Base-by-base conservation (phyloP, 1,140 invertebrate species). In the Ips nitidus region DNA sequence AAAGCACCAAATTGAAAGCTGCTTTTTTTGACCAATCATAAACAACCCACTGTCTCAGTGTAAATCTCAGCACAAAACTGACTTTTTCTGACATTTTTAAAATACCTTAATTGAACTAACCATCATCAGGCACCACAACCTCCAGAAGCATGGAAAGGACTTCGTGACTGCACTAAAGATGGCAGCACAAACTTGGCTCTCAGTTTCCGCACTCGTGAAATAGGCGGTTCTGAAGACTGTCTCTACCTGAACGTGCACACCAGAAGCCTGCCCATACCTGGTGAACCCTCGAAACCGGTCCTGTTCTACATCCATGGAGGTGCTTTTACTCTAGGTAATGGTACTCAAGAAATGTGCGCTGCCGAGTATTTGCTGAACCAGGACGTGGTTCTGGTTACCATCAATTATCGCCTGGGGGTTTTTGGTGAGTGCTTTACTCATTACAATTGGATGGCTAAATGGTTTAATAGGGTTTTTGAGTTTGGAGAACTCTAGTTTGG, bases 241-340 rank as follows among this genome's bases (percentile, higher is more conserved):
- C 84, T 96, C 4, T 90, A 90, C 76, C 81, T 97, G 8, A 95
- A 94, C 77, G 87, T 96, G 0, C 72, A 50, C 22, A 66, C 55
- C 4, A 45, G 41, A 41, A 66, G 59, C 81, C 55, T 78, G 69
- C 43, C 40, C 38, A 41, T 41, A 43, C 2, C 41, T 39, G 6
- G 7, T 8, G 43, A 5, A 8, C 0, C 1, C 2, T 76, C 77
- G 2, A 68, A 80, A 66, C 82, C 88, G 1, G 87, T 89, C 0
- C 86, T 90, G 83, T 82, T 91, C 1, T 90, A 81, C 75, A 82
- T 90, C n/a, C 87, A 90, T 70, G 86, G 86, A 6, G 89, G 89
- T 64, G 84, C 78, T 1, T 90, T 85, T 74, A 80, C 82, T 22
- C 70, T 73, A 1, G 88, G 87, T n/a, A 83, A 84, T 6, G 84